phyloP scores from a whole-genome alignment of 2,113 vertebrate genomes.

The Gyps fulvus region DNA sequence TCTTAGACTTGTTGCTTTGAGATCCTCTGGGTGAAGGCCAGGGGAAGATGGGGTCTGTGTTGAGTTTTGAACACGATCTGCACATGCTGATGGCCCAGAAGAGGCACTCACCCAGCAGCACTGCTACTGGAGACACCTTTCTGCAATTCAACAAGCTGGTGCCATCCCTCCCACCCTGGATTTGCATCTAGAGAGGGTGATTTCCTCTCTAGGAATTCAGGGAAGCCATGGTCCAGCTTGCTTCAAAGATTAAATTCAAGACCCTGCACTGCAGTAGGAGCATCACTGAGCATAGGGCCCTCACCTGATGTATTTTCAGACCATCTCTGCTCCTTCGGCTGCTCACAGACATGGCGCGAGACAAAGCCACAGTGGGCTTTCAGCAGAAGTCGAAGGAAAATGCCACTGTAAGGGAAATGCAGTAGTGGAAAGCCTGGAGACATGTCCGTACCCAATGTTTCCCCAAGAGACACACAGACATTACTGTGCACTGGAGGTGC shows the following conservation, averaged over 20 bases:
- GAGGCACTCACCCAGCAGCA: neutral
- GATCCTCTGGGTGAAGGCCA: neutral
- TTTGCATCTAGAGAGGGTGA: neutral
- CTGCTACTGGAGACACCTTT: neutral
- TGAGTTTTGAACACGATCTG: fast-evolving
- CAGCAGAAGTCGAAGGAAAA: neutral
- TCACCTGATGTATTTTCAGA: neutral
- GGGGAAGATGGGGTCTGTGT: neutral
- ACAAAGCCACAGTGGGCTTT: neutral
- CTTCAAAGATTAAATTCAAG: neutral
- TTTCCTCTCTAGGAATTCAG: neutral
- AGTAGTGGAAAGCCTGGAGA: neutral
- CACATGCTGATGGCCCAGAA: neutral
- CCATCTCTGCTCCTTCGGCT: neutral
- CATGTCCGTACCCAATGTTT: fast-evolving
- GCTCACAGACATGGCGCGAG: neutral
- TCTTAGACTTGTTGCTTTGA: neutral
- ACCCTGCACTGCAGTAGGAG: neutral
- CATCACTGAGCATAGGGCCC: neutral
- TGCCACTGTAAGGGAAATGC: neutral
- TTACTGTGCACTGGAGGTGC: neutral
- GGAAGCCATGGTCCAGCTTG: neutral
- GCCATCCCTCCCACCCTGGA: neutral
- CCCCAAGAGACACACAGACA: fast-evolving
- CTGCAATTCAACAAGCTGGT: neutral